These are phyloP conservation scores for Camelus dromedarius DNA, from an alignment of 2,113 vertebrate species.

Conservation along the genomic window DNA sequence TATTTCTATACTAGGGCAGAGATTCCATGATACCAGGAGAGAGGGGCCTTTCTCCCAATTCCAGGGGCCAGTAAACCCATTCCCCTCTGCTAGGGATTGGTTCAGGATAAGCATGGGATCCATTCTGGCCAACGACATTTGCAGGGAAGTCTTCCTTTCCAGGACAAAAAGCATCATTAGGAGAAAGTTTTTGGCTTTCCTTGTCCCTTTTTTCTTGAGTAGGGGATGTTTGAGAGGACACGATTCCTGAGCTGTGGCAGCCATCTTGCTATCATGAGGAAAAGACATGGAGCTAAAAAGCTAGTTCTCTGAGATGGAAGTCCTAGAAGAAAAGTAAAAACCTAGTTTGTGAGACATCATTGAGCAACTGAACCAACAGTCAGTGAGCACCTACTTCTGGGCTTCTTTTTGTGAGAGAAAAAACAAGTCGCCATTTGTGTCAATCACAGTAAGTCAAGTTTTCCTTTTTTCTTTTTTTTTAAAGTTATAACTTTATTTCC, in stretches of 20 bases:
- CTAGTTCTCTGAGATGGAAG: background rate
- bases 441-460: background rate
- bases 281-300: background rate
- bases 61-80: background rate
- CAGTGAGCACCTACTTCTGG: background rate
- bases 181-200: background rate
- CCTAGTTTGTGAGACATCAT: background rate
- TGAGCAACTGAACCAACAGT: background rate
- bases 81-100: background rate
- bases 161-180: background rate
- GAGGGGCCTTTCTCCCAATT: background rate
- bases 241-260: background rate
- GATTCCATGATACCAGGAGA: background rate
- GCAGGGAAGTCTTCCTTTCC: background rate
- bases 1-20: background rate
- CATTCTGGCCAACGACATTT: background rate
- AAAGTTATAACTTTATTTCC: constrained; percentile 14
- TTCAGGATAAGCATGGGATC: background rate
- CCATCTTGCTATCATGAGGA: background rate
- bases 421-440: background rate
- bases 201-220: background rate
- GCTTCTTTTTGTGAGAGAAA: background rate
- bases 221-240: background rate
- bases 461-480: background rate
- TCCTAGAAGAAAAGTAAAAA: background rate